Evolutionary conservation across 2,888 invertebrate genomes (phyloP).

Genomic region (Diachrysia chrysitis): DNA sequence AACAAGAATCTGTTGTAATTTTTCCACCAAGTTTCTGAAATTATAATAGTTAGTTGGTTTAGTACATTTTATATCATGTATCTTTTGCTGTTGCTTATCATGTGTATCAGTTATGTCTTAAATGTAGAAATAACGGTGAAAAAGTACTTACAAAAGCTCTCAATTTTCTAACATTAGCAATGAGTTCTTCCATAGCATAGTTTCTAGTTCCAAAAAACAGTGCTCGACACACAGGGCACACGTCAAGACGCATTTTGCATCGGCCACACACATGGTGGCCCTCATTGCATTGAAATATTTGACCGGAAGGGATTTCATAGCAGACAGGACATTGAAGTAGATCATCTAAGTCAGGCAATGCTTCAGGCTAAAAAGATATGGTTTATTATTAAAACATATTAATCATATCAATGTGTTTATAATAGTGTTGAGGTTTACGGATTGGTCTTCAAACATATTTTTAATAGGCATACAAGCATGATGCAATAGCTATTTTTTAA

Average conservation of each 20-base stretch:
- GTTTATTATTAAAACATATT: not conserved
- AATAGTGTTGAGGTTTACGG: not conserved
- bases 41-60: not conserved
- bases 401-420: not conserved
- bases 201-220: slow-evolving; percentile 87
- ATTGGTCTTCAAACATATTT: not conserved
- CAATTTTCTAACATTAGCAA: slow-evolving; percentile 83
- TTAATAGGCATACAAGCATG: no score
- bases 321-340: slow-evolving; percentile 90
- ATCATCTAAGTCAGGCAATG: slow-evolving; percentile 86
- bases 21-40: slow-evolving; percentile 81
- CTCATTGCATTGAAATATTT: slow-evolving; percentile 87
- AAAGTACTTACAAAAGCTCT: slow-evolving; percentile 80
- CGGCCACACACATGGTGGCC: slow-evolving; percentile 89
- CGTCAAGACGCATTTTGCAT: slow-evolving; percentile 82
- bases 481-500: no score
- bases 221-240: slow-evolving; percentile 88
- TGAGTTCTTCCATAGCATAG: slow-evolving; percentile 88
- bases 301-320: slow-evolving; percentile 84
- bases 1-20: slow-evolving; percentile 72
- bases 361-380: slow-evolving; percentile 72
- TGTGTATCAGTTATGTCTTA: not conserved
- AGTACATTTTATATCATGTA: not conserved
- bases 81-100: not conserved
- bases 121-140: slow-evolving; percentile 2